A percentile compares a stretch with the other conserved stretches of the same genome.
These are phyloP conservation scores for Cerastis rubricosa DNA, from an alignment of 2,888 invertebrate species.

Conservation along the genomic window DNA sequence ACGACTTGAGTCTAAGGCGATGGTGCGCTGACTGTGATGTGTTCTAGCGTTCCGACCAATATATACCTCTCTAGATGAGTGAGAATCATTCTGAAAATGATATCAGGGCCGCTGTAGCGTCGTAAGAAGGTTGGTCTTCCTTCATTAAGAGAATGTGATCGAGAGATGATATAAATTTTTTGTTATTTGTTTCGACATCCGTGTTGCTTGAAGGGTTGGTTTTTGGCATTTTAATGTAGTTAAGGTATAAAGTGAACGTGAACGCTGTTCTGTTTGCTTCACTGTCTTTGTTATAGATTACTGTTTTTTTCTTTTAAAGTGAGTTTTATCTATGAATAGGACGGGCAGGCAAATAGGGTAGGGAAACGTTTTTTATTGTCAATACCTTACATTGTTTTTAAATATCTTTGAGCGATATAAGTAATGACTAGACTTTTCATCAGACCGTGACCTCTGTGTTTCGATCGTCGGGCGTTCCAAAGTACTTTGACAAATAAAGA, in stretches of 20 bases:
- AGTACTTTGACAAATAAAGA: not conserved
- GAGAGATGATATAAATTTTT: slow-evolving; percentile 62
- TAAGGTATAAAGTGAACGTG: not conserved
- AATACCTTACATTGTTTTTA: too few species aligned
- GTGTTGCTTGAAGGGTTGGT: slow-evolving; percentile 55
- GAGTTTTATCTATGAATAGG: not conserved
- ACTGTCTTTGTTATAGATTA: not conserved
- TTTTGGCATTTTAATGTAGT: not conserved
- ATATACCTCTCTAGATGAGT: slow-evolving; percentile 81
- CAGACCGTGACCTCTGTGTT: not conserved
- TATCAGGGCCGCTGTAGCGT: slow-evolving; percentile 82
- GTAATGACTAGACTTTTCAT: not conserved
- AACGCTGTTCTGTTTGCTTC: not conserved
- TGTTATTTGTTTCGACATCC: slow-evolving; percentile 62
- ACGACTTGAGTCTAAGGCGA: slow-evolving; percentile 76
- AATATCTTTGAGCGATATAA: not conserved
- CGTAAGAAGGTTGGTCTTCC: slow-evolving; percentile 77
- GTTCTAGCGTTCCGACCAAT: slow-evolving; percentile 71
- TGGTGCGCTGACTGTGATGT: slow-evolving; percentile 83
- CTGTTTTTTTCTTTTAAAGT: not conserved
- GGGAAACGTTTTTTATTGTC: not conserved
- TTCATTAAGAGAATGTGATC: slow-evolving; percentile 74
- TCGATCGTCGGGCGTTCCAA: not conserved
- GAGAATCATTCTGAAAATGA: slow-evolving; percentile 83
- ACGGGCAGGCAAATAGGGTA: not conserved